Evolutionary conservation across 92 coral and sea anemone genomes (phyloP).

Genomic region (Paragorgia papillata): DNA sequence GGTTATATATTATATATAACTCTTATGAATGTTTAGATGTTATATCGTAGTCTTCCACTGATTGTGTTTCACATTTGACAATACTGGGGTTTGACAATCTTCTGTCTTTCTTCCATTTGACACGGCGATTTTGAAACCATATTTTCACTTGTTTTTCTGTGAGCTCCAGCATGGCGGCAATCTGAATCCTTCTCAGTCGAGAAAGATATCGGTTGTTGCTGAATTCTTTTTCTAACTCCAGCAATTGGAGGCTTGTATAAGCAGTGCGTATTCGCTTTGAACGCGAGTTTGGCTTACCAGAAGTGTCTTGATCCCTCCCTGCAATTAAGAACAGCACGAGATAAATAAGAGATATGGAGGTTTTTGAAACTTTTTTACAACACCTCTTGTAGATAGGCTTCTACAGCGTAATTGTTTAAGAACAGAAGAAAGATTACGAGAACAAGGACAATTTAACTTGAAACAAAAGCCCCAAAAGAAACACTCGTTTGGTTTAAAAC

Average conservation of each 20-base stretch:
- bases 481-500: too few relatives aligned
- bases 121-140: constrained; percentile 99
- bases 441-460: not conserved
- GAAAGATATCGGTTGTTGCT: constrained; percentile 97
- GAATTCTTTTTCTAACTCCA: constrained; percentile 95
- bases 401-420: constrained; percentile 44
- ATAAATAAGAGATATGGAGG: not conserved
- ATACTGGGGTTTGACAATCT: constrained; percentile 11
- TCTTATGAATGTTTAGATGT: not conserved
- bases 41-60: not conserved
- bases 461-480: constrained; percentile 3
- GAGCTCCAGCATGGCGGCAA: constrained; percentile 90
- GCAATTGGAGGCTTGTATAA: constrained; percentile 91
- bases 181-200: constrained; percentile 91
- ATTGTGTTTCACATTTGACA: constrained; percentile 34
- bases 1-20: too few relatives aligned
- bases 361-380: constrained; percentile 28
- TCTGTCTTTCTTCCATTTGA: constrained; percentile 97
- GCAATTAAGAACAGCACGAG: constrained; percentile 49
- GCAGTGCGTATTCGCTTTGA: constrained; percentile 97
- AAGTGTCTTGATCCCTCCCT: constrained; percentile 73
- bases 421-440: constrained; percentile 23
- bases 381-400: constrained; percentile 19
- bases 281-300: constrained; percentile 77
- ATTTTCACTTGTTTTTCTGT: constrained; percentile 98